Percentiles rank a stretch among this genome's conserved stretches.
These are phyloP conservation scores for Subacronicta megacephala DNA, from an alignment of 2,888 invertebrate species.

Conservation along the genomic window DNA sequence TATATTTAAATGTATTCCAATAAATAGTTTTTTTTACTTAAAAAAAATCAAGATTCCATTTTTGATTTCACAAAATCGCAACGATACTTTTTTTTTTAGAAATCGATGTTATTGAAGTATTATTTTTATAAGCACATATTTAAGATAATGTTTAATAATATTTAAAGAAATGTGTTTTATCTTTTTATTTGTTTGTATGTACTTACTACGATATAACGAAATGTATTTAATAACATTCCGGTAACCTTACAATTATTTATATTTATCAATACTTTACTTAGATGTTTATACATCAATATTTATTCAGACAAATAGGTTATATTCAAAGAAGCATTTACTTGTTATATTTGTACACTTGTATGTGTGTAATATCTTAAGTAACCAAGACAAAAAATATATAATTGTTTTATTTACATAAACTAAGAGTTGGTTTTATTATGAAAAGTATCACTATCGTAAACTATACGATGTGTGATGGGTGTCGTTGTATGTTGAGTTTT, in stretches of 20 bases:
- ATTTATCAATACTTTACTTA: background rate
- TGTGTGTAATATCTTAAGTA: constrained; percentile 4
- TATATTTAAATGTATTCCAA: too few relatives aligned
- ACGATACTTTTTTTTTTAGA: background rate
- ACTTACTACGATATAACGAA: constrained; percentile 2
- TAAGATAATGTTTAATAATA: constrained; percentile 18
- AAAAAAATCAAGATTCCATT: too few relatives aligned
- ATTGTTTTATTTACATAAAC: too few relatives aligned
- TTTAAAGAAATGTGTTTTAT: constrained; percentile 44
- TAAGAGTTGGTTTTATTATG: too few relatives aligned
- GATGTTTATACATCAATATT: constrained; percentile 6
- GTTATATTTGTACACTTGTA: constrained; percentile 11
- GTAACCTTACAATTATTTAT: constrained; percentile 2
- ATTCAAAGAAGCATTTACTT: constrained; percentile 13
- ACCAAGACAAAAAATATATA: background rate
- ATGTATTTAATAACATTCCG: constrained; percentile 41
- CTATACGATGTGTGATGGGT: too few relatives aligned
- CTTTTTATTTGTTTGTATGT: constrained; percentile 6
- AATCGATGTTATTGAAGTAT: constrained; percentile 12
- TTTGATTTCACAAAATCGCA: too few relatives aligned
- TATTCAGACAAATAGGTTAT: constrained; percentile 2
- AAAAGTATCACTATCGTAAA: too few relatives aligned
- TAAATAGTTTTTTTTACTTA: too few relatives aligned
- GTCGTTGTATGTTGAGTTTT: too few relatives aligned
- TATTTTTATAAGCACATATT: constrained; percentile 10